Base-by-base conservation (phyloP, 2,888 invertebrate genomes). In the Torymus tubicola region DNA sequence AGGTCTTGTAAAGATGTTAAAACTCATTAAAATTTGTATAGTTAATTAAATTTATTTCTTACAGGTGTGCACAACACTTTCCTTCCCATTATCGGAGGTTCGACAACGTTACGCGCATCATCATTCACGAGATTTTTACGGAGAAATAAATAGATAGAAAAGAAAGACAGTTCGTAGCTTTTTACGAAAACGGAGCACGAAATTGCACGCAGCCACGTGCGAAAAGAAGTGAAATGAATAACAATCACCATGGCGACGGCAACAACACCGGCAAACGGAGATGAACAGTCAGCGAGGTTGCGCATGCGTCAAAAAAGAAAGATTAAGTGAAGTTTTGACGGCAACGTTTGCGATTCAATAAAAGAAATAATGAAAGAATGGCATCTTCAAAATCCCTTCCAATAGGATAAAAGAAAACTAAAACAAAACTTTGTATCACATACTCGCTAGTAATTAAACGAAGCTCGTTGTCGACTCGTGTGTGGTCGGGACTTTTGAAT, bases 401-500 rank as follows among this genome's bases (percentile, higher is more conserved):
- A 77, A 77, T 77, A 81, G 76, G 65, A 14, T 81, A 72, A 76
- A 70, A 63, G 4, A 78, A 31, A 10, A 18, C 42, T 42, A 63
- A 55, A 31, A 60, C 63, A 24, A 67, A 78, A 70, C 63, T 50
- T 73, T 78, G 78, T 82, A 70, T 76, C 55, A 55, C 64, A 73
- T 67, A 78, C 67, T 75, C 55, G 64, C 78, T 78, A 78, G 63
- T 68, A 72, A 79, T 24, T 61, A 55, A 80, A 71, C 67, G 63
- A 74, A 82, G 78, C 65, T 82, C 77, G 75, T 80, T 77, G 79
- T 82, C 68, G 69, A 82, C 77, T 78, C 68, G 79, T 78, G 77
- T 78, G 57, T 63, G 64, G 53, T 83, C 76, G 77, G 68, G 80
- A 80, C 72, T 81, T 80, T 81, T 81, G 75, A 82, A 80, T 69